Evolutionary conservation across 2,113 vertebrate genomes (phyloP).

Genomic region (Rousettus leschenaultii): DNA sequence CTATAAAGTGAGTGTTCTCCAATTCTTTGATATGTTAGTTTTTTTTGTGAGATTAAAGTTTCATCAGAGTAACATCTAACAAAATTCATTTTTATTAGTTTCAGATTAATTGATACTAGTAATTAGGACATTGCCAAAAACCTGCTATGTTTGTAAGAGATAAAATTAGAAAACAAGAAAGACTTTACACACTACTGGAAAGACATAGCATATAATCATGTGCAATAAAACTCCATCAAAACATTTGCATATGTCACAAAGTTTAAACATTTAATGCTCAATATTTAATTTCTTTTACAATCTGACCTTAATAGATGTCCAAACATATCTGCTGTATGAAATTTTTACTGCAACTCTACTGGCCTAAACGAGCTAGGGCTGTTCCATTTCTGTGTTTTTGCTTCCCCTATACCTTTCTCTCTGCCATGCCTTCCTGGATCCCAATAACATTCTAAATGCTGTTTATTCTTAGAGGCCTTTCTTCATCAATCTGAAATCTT

Average conservation of each 20-base stretch:
- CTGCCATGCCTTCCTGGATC: background rate
- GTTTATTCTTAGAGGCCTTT: background rate
- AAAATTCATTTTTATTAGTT: background rate
- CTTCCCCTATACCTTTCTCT: background rate
- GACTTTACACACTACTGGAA: background rate
- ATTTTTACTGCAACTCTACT: rapidly evolving
- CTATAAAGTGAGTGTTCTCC: background rate
- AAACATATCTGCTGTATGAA: background rate
- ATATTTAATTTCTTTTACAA: background rate
- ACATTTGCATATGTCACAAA: background rate
- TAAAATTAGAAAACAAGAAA: background rate
- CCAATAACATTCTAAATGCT: background rate
- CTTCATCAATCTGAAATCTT: background rate
- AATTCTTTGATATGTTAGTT: background rate
- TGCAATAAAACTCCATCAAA: background rate
- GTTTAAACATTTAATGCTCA: background rate
- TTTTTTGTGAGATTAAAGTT: background rate
- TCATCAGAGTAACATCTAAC: background rate
- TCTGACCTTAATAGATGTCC: background rate
- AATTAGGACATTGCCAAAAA: background rate
- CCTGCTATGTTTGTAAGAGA: background rate
- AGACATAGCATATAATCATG: background rate
- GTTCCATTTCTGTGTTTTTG: background rate
- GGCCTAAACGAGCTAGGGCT: background rate
- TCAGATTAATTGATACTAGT: background rate